Percentiles rank a stretch among this genome's conserved stretches.
Conservation (phyloP, 2,113 vertebrate species). For the Alouatta palliata region DNA sequence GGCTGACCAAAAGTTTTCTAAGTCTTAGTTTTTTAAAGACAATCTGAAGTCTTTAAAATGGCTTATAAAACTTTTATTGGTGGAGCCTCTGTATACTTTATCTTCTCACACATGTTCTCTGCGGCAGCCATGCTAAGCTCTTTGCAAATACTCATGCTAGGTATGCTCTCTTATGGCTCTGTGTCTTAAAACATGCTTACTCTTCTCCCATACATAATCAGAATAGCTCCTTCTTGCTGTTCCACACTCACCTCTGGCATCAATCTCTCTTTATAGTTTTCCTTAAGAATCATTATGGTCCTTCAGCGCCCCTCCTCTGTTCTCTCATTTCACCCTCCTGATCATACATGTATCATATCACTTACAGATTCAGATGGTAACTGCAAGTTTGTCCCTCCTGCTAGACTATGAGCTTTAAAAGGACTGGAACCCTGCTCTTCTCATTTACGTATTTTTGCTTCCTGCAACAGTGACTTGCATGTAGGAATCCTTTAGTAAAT, state of each 20-base stretch:
- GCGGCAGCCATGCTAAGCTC: background rate
- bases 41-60: background rate
- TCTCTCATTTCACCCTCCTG: background rate
- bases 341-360: background rate
- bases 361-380: background rate
- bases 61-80: background rate
- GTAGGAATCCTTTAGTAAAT: background rate
- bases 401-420: background rate
- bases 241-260: background rate
- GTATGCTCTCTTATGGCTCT: background rate
- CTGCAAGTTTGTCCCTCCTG: background rate
- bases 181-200: background rate
- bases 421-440: background rate
- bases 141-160: background rate
- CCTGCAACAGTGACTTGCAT: background rate
- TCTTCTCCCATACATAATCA: background rate
- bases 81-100: background rate
- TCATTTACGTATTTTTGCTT: background rate
- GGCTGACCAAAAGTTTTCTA: background rate
- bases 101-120: background rate
- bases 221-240: background rate
- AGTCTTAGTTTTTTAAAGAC: background rate
- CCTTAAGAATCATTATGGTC: background rate
- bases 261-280: background rate
- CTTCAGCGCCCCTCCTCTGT: fast-evolving